Evolutionary conservation across 2,888 invertebrate species (phyloP).

Genomic region (Zhuqinia jingwanae): DNA sequence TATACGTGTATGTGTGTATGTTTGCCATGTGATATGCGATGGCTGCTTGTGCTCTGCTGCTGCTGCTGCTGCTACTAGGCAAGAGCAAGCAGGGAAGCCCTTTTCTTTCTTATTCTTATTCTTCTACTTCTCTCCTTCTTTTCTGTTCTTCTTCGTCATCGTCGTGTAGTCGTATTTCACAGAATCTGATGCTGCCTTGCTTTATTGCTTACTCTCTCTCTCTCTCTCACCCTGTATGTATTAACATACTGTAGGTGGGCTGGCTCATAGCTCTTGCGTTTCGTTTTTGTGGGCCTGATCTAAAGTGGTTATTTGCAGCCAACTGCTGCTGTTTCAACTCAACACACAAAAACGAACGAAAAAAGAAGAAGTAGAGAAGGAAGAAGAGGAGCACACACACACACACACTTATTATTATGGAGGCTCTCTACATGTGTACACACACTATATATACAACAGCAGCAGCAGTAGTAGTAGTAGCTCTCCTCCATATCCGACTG

Average conservation of each 20-base stretch:
- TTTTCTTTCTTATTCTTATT: conserved; percentile 9
- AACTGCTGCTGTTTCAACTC: conserved; percentile 60
- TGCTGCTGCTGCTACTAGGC: conserved; percentile 3
- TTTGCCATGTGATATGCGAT: not conserved
- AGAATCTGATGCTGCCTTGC: conserved; percentile 54
- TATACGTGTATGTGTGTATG: no score
- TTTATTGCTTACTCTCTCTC: no score
- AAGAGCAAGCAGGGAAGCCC: conserved; percentile 40
- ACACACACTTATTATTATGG: conserved; percentile 40
- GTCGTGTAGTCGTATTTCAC: conserved; percentile 59
- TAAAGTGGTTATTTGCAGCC: conserved; percentile 79
- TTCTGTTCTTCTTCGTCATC: conserved; percentile 40
- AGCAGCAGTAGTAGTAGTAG: conserved; percentile 7
- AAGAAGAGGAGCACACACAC: conserved; percentile 41
- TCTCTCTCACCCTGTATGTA: conserved; percentile 40
- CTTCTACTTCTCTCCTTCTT: no score
- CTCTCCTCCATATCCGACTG: conserved; percentile 32
- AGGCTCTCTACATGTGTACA: conserved; percentile 43
- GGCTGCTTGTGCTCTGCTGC: not conserved
- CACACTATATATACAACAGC: not conserved
- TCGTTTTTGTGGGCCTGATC: conserved; percentile 77
- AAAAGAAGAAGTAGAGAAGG: not conserved
- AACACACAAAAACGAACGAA: not conserved
- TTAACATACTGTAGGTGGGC: conserved; percentile 73
- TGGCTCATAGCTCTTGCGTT: conserved; percentile 74